phyloP scores from a whole-genome alignment of 1,140 invertebrate genomes.

The Brachionus rotundiformis region DNA sequence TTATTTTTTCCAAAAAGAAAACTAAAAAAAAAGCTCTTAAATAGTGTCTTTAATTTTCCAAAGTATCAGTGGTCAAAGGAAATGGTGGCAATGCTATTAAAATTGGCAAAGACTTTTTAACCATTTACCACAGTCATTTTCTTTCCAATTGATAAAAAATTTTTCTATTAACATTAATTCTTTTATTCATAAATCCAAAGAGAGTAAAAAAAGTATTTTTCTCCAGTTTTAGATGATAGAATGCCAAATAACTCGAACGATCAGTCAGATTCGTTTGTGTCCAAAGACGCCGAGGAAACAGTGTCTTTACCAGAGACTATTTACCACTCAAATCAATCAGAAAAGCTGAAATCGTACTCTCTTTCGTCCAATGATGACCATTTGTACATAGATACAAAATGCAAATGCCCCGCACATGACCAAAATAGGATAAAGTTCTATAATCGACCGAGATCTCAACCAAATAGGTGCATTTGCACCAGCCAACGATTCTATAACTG shows the following conservation, averaged over 20 bases:
- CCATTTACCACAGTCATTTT: no score
- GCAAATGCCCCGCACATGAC: not conserved
- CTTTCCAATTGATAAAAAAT: no score
- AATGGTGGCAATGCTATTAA: no score
- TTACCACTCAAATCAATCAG: no score
- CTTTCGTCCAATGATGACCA: not conserved
- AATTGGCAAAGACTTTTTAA: no score
- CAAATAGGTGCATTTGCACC: slow-evolving; percentile 17
- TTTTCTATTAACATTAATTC: no score
- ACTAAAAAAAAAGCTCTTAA: not conserved
- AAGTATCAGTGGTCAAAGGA: not conserved
- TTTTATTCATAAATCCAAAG: no score
- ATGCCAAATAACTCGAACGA: slow-evolving; percentile 3
- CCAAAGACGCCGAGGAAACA: no score
- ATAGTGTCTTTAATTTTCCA: not conserved
- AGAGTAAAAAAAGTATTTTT: no score
- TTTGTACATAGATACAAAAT: not conserved
- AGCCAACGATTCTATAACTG: slow-evolving; percentile 18
- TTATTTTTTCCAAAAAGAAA: not conserved
- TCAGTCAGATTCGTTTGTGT: not conserved
- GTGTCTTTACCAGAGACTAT: no score
- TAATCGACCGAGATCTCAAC: slow-evolving; percentile 23
- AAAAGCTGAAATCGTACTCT: not conserved
- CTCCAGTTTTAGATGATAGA: slow-evolving; percentile 15
- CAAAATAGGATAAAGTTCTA: slow-evolving; percentile 5